Conservation (phyloP, 2,113 vertebrate species). For the Prinia subflava region DNA sequence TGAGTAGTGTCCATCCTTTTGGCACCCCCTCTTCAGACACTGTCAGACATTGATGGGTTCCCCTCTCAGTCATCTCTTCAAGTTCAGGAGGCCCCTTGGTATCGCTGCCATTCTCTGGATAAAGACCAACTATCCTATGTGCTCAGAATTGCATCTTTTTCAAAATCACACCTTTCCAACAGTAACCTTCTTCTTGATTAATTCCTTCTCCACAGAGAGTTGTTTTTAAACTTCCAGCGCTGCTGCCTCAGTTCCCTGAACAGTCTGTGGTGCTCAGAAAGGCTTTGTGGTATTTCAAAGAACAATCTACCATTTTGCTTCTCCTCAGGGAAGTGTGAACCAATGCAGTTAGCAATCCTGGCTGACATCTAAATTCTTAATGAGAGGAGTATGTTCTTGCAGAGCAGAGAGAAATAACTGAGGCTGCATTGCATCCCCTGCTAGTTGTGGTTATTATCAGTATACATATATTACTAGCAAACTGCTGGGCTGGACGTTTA, state of each 20-base stretch:
- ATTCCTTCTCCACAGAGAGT: neutral
- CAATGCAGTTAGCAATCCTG: neutral
- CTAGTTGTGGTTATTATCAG: slow-evolving; percentile 59
- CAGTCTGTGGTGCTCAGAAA: neutral
- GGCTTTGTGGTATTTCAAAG: neutral
- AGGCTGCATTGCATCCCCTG: slow-evolving; percentile 31
- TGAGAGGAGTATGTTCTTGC: slow-evolving; percentile 10
- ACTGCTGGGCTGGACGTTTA: slow-evolving; percentile 54
- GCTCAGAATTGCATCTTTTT: neutral
- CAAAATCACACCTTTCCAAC: neutral
- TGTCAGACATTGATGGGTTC: too few species aligned
- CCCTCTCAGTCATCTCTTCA: neutral
- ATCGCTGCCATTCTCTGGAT: neutral
- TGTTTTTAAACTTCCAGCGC: neutral
- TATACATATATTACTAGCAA: slow-evolving; percentile 28
- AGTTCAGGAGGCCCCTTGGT: neutral
- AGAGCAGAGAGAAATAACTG: slow-evolving; percentile 28
- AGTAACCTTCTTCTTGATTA: neutral
- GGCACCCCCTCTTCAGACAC: neutral
- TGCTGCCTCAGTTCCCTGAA: neutral
- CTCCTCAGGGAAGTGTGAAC: slow-evolving; percentile 28
- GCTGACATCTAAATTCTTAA: slow-evolving; percentile 34
- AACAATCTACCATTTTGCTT: neutral
- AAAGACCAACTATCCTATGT: neutral
- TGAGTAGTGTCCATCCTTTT: too few species aligned